Evolutionary conservation across 2,797 vertebrate species (phyloP).

Genomic region (Myotis planiceps): DNA sequence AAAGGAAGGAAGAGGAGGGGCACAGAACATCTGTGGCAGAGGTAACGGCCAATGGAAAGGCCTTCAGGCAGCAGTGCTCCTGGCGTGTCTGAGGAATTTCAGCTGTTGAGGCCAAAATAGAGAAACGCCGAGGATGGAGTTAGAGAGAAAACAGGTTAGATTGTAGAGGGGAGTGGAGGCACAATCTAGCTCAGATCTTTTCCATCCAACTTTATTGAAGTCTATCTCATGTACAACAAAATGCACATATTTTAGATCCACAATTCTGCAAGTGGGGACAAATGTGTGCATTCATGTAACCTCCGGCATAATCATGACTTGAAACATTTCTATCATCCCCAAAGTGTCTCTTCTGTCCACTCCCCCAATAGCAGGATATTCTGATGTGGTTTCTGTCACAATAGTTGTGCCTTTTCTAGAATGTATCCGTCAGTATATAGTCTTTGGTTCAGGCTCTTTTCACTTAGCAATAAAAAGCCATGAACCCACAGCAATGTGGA

Average conservation of each 20-base stretch:
- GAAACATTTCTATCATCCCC: background rate
- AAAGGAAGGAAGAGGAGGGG: background rate
- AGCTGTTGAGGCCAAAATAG: background rate
- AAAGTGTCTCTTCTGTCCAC: background rate
- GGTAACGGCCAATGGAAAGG: background rate
- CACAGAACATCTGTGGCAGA: background rate
- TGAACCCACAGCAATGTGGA: background rate
- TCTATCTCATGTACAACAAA: background rate
- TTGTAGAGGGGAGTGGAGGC: background rate
- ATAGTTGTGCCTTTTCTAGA: background rate
- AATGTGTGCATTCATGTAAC: background rate
- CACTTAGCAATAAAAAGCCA: background rate
- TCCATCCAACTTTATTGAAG: background rate
- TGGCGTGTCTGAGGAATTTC: background rate
- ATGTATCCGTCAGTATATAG: background rate
- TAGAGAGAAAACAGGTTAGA: background rate
- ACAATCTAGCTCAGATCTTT: background rate
- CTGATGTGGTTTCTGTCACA: background rate
- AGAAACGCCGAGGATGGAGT: background rate
- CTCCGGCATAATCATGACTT: background rate
- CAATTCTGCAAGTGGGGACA: background rate
- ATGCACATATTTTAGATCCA: background rate
- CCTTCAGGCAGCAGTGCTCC: too few relatives aligned
- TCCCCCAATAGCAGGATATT: background rate
- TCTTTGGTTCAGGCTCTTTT: background rate